Base-by-base conservation (phyloP, 2,797 vertebrate genomes). In the Amphiprion clarkii region DNA sequence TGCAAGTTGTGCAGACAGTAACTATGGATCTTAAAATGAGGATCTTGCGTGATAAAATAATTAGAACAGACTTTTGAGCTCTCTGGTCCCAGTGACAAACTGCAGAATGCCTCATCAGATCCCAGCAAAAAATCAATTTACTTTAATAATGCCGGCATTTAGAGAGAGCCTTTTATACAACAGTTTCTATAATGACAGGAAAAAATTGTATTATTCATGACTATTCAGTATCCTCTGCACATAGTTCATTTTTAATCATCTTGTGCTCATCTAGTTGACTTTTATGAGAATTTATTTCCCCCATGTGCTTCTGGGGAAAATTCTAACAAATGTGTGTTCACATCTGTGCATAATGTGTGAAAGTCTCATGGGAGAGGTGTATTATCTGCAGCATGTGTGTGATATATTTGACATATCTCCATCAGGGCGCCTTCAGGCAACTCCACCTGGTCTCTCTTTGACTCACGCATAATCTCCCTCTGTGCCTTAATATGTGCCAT, bases 401-500 rank as follows among this genome's bases (percentile, higher is more conserved):
- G 74, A 76, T 87, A 75, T 68, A 88, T 92, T 92, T 86, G 74
- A 84, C 87, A 72, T 56, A 78, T 83, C 76, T 89, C 67, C 81
- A 78, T 92, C 71, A 88, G 85, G 92, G 84, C 73, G 77, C 73
- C 59, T 69, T 59, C 60, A 70, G 59, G 85, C 87, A 88, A 89
- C 82, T 92, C 82, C 81, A 87, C 76, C 69, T 67, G 42, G 56
- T 67, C 81, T 51, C 48, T 65, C 33, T 71, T 68, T 70, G 57
- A 51, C 53, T 51, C 13, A 2, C 42, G 16, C 40, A 39, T 54
- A 58, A 12, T 58, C 61, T 67, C 76, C 73, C 44, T 76, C 46
- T 55, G 5, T 62, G 76, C 16, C 29, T 11, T 48, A 29, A 40
- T 2, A 0, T 1, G 27, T 23, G 40, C 6, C 46, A 73, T 36